A percentile compares a stretch with the other conserved stretches of the same genome.
These are phyloP conservation scores for Pogonocichla stellata DNA, from an alignment of 2,113 vertebrate species.

Conservation along the genomic window DNA sequence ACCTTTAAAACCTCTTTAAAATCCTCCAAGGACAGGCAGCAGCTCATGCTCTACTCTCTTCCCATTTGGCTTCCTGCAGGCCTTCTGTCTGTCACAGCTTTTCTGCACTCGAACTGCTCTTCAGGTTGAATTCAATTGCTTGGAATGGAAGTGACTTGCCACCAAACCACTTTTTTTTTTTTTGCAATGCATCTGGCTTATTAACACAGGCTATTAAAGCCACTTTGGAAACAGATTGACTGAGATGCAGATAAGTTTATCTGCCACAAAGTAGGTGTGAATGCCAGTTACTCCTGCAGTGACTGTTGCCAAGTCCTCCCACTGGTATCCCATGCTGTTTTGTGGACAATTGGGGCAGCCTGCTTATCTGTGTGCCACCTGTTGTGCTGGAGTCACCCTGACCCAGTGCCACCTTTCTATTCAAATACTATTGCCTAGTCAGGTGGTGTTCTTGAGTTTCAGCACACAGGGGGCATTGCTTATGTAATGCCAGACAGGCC, in stretches of 20 bases:
- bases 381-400: constrained; percentile 29
- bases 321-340: neutral
- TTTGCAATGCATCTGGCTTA: neutral
- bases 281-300: neutral
- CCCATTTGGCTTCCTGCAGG: neutral
- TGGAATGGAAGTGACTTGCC: neutral
- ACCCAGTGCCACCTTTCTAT: constrained; percentile 33
- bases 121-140: neutral
- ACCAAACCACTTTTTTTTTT: neutral
- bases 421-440: neutral
- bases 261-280: constrained; percentile 26
- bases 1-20: neutral
- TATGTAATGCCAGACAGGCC: neutral
- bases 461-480: neutral
- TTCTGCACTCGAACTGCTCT: neutral
- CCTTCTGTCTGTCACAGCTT: neutral
- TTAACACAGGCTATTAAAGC: neutral
- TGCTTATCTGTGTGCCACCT: constrained; percentile 39
- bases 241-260: constrained; percentile 3
- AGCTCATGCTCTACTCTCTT: neutral
- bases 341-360: neutral
- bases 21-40: neutral
- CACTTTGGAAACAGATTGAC: constrained; percentile 19
- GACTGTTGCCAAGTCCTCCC: neutral
- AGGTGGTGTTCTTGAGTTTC: constrained; percentile 1